A percentile compares a stretch with the other conserved stretches of the same genome.
Evolutionary conservation across 2,888 invertebrate species (phyloP).

Genomic region (Mayetiola destructor): DNA sequence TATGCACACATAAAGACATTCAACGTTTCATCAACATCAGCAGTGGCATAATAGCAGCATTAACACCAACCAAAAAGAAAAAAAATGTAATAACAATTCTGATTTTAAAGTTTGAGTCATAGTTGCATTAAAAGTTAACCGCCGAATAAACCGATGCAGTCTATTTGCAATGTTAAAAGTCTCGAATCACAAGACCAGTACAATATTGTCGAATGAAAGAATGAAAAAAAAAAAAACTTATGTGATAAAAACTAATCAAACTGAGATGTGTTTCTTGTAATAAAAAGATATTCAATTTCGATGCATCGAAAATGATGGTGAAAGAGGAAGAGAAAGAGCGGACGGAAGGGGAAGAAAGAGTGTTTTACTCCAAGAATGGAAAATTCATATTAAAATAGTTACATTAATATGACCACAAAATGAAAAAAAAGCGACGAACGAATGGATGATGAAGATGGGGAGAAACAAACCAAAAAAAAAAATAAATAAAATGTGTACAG

Average conservation of each 20-base stretch:
- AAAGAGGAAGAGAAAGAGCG: not conserved
- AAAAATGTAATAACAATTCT: not conserved
- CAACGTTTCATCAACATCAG: no score
- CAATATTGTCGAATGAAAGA: not conserved
- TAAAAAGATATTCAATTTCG: slow-evolving; percentile 3
- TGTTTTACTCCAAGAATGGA: not conserved
- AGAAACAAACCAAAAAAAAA: no score
- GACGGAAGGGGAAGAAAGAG: not conserved
- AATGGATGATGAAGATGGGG: no score
- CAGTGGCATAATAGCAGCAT: not conserved
- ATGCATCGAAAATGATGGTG: not conserved
- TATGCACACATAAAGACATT: no score
- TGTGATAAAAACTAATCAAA: slow-evolving; percentile 9
- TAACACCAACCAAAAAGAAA: not conserved
- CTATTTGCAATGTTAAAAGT: no score
- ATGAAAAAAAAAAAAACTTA: not conserved
- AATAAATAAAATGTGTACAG: no score
- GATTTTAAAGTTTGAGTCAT: not conserved
- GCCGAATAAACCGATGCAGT: not conserved
- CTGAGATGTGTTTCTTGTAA: not conserved
- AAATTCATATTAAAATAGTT: no score
- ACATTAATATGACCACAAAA: no score
- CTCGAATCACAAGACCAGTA: not conserved
- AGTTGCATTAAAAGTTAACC: not conserved
- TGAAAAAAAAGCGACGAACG: no score